phyloP scores from a whole-genome alignment of 2,797 vertebrate genomes.

The Typhlichthys eigenmanni region DNA sequence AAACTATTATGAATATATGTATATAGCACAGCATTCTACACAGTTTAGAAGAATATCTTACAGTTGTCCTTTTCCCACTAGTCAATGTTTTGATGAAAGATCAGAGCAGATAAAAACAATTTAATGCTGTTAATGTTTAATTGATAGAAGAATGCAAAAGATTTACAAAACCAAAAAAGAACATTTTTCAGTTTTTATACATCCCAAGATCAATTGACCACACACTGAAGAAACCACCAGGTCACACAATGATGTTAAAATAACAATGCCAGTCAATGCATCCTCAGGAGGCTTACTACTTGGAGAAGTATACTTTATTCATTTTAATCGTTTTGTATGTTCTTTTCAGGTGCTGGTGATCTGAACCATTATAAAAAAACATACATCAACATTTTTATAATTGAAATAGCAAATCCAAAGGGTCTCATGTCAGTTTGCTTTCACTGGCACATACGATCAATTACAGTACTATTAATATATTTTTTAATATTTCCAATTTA shows the following conservation, averaged over 20 bases:
- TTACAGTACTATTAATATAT: too few relatives aligned
- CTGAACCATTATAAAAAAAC: too few relatives aligned
- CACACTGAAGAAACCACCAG: background rate
- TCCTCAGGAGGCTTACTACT: conserved; percentile 53
- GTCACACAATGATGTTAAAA: background rate
- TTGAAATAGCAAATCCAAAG: too few relatives aligned
- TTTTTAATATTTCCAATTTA: too few relatives aligned
- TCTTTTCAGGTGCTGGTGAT: too few relatives aligned
- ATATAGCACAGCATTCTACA: background rate
- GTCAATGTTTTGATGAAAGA: too few relatives aligned
- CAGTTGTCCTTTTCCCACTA: too few relatives aligned
- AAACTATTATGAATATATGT: background rate
- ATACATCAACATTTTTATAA: too few relatives aligned
- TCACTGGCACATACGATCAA: too few relatives aligned
- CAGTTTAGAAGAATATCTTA: too few relatives aligned
- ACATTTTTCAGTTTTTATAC: conserved; percentile 29
- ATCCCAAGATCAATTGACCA: conserved; percentile 42
- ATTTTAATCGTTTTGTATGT: background rate
- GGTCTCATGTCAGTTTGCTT: too few relatives aligned
- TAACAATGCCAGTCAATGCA: background rate
- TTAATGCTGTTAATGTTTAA: conserved; percentile 51
- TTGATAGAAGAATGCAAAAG: conserved; percentile 37
- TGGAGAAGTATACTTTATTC: conserved; percentile 9
- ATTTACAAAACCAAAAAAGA: conserved; percentile 24
- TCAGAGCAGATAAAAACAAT: conserved; percentile 9